Evolutionary conservation across 2,888 invertebrate genomes (phyloP).

Genomic region (Ephialtes manifestator): DNA sequence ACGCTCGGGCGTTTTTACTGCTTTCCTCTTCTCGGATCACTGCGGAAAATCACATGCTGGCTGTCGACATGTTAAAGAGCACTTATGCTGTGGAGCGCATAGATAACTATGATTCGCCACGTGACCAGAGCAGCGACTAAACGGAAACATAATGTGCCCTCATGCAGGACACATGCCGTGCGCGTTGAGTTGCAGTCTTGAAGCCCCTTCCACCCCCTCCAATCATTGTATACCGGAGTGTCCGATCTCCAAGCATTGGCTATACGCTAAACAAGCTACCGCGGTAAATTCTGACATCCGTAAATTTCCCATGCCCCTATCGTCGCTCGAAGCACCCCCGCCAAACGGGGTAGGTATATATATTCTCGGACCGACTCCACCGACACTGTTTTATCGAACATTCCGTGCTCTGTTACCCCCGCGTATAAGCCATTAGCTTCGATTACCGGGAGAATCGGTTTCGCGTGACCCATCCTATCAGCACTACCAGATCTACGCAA

Average conservation of each 20-base stretch:
- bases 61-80: constrained; percentile 40
- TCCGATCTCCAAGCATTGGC: constrained; percentile 42
- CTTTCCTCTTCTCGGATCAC: constrained; percentile 9
- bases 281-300: constrained; percentile 67
- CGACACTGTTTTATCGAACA: constrained; percentile 48
- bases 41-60: constrained; percentile 64
- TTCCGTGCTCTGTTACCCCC: constrained; percentile 4
- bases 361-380: neutral
- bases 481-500: constrained; percentile 55
- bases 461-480: constrained; percentile 64
- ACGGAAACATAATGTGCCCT: constrained; percentile 72
- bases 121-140: constrained; percentile 63
- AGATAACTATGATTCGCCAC: constrained; percentile 65
- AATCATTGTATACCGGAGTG: constrained; percentile 41
- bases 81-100: neutral
- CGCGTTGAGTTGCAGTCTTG: neutral
- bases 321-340: constrained; percentile 52
- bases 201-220: constrained; percentile 3
- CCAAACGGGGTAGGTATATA: constrained; percentile 16
- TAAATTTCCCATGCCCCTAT: constrained; percentile 70
- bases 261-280: constrained; percentile 6
- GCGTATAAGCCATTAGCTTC: constrained; percentile 54
- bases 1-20: constrained; percentile 9
- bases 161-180: constrained; percentile 66
- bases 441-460: constrained; percentile 58